A percentile compares a stretch with the other conserved stretches of the same genome.
phyloP scores from a whole-genome alignment of 2,113 vertebrate species.

The Phyllostomus hastatus region DNA sequence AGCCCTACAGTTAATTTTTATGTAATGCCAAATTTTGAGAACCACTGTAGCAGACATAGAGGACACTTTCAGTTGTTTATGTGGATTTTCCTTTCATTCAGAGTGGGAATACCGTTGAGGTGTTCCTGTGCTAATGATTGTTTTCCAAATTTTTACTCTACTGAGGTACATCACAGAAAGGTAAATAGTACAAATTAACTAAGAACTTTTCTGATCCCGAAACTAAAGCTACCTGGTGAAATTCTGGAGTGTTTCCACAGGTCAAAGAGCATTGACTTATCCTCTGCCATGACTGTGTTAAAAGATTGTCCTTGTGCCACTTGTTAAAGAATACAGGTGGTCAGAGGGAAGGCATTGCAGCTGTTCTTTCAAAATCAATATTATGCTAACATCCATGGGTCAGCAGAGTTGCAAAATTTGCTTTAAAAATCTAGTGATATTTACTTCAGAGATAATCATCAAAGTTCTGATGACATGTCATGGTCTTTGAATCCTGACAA shows the following conservation, averaged over 20 bases:
- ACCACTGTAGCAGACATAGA: background rate
- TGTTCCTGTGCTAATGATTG: background rate
- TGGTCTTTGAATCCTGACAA: background rate
- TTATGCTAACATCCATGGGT: background rate
- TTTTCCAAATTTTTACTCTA: background rate
- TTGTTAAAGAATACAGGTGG: background rate
- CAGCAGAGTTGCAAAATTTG: conserved; percentile 5
- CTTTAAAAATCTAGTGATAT: background rate
- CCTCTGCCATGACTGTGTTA: background rate
- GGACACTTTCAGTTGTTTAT: background rate
- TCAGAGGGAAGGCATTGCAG: background rate
- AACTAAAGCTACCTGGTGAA: background rate
- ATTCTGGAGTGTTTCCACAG: background rate
- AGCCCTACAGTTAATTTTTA: background rate
- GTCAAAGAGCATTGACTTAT: background rate
- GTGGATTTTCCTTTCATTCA: background rate
- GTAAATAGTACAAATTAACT: background rate
- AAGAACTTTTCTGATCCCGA: background rate
- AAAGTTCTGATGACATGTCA: background rate
- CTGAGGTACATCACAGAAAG: background rate
- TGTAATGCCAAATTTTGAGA: background rate
- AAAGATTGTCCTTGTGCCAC: background rate
- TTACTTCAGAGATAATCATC: background rate
- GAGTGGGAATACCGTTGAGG: too few relatives aligned
- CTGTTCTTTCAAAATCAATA: background rate